A percentile compares a stretch with the other conserved stretches of the same genome.
These are phyloP conservation scores for Melieria picta DNA, from an alignment of 2,888 invertebrate species.

Conservation along the genomic window DNA sequence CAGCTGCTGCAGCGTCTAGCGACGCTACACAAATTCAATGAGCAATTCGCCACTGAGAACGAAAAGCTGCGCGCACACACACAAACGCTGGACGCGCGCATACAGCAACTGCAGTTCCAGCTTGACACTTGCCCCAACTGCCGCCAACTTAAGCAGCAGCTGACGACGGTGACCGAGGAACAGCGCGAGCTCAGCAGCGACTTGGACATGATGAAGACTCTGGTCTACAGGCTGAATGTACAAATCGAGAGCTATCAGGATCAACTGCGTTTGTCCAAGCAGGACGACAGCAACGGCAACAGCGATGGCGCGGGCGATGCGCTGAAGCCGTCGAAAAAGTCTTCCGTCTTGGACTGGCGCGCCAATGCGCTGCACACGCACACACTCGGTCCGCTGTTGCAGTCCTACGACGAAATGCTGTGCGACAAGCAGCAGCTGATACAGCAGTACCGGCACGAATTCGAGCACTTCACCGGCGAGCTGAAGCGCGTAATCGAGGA, in stretches of 20 bases:
- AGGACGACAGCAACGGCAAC: conserved; percentile 40
- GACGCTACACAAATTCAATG: conserved; percentile 71
- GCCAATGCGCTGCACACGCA: conserved; percentile 53
- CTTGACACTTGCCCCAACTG: conserved; percentile 61
- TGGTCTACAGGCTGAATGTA: conserved; percentile 80
- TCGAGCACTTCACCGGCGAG: conserved; percentile 77
- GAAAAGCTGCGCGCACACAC: conserved; percentile 69
- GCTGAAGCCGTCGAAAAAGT: not conserved
- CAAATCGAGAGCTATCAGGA: conserved; percentile 83
- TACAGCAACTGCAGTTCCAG: conserved; percentile 67
- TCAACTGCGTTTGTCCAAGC: conserved; percentile 66
- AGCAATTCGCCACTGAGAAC: conserved; percentile 73
- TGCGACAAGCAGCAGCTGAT: conserved; percentile 80
- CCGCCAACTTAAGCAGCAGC: conserved; percentile 52
- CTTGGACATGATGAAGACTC: conserved; percentile 78
- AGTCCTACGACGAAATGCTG: conserved; percentile 82
- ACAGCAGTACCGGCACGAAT: conserved; percentile 75
- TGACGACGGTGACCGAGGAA: conserved; percentile 59
- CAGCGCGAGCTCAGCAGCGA: conserved; percentile 74
- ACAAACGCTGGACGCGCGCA: conserved; percentile 68
- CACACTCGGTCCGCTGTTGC: conserved; percentile 73
- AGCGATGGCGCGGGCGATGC: conserved; percentile 44
- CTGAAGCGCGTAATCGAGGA: conserved; percentile 77
- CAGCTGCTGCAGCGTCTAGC: conserved; percentile 73
- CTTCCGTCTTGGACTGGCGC: conserved; percentile 41